Evolutionary conservation across 1,140 invertebrate species (phyloP).

Genomic region (Nautilus pompilius): DNA sequence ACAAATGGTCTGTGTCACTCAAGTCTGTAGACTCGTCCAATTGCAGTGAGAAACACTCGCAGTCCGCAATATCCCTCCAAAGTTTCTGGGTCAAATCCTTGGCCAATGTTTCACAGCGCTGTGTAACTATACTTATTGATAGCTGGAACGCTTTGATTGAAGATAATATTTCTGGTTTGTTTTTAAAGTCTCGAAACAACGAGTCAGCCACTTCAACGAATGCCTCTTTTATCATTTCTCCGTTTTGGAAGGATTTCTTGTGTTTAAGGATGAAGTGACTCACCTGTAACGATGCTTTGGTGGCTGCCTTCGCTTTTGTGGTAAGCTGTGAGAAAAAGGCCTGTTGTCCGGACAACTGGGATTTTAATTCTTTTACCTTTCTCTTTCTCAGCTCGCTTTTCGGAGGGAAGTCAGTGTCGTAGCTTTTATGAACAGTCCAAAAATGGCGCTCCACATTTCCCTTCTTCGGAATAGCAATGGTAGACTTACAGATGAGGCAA

Average conservation of each 20-base stretch:
- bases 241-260: background rate
- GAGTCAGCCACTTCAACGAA: background rate
- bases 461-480: background rate
- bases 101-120: background rate
- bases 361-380: background rate
- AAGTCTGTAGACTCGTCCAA: background rate
- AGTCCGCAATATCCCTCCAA: background rate
- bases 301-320: background rate
- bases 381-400: background rate
- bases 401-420: background rate
- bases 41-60: background rate
- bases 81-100: background rate
- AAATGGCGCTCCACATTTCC: background rate
- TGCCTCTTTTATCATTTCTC: background rate
- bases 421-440: background rate
- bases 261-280: constrained; percentile 1
- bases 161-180: constrained; percentile 4
- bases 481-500: background rate
- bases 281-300: background rate
- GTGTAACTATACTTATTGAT: background rate
- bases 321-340: background rate
- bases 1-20: background rate
- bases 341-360: background rate
- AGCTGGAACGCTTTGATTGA: background rate
- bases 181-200: constrained; percentile 3